phyloP scores from a whole-genome alignment of 30 jellyfish, hydroid and myxozoan genomes.

The Aurelia coerulea region DNA sequence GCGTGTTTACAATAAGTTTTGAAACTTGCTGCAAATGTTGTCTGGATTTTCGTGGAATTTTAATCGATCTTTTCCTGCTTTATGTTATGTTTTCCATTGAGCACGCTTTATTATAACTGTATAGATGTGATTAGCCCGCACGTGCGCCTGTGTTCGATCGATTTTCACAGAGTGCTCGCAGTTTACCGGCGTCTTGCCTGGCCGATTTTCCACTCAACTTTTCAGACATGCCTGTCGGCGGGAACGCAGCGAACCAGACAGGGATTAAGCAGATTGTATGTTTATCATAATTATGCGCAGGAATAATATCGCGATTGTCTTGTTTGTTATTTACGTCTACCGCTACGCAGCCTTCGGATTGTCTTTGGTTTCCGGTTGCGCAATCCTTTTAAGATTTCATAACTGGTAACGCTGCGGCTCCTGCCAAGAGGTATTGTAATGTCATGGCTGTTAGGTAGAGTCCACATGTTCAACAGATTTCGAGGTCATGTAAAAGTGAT shows the following conservation, averaged over 20 bases:
- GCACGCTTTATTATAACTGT: constrained; percentile 9
- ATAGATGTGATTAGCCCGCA: constrained; percentile 2
- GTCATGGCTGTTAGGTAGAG: constrained; percentile 5
- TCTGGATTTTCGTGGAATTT: constrained; percentile 23
- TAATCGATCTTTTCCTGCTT: neutral
- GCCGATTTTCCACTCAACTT: constrained; percentile 38
- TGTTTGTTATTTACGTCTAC: constrained; percentile 89
- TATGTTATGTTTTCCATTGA: constrained; percentile 1
- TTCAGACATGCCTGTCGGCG: constrained; percentile 70
- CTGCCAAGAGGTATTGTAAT: neutral
- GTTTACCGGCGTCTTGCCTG: constrained; percentile 60
- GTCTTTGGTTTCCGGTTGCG: constrained; percentile 81
- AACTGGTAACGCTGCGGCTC: no score
- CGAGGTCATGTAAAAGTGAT: no score
- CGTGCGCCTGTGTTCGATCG: constrained; percentile 49
- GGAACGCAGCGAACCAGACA: constrained; percentile 73
- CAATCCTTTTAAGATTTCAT: constrained; percentile 9
- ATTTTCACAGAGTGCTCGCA: constrained; percentile 17
- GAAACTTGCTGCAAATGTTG: neutral
- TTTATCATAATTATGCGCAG: constrained; percentile 74
- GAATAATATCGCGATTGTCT: constrained; percentile 75
- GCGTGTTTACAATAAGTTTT: constrained; percentile 55
- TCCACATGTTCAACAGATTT: no score
- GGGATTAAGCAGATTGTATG: constrained; percentile 65
- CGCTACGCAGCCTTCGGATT: constrained; percentile 72